Evolutionary conservation across 2,113 vertebrate species (phyloP).

Genomic region (Esox niger): DNA sequence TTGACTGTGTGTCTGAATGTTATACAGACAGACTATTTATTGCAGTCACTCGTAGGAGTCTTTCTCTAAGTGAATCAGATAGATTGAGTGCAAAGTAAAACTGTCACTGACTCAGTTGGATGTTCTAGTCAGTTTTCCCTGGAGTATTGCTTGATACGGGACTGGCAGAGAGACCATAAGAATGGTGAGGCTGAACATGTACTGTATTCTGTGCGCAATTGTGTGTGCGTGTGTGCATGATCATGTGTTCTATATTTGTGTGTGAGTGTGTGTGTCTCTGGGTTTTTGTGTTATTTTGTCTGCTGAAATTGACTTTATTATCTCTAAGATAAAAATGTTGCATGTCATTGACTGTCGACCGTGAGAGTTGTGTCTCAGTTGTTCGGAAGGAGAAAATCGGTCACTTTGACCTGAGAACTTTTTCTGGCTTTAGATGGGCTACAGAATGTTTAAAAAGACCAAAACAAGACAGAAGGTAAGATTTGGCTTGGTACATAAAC

Average conservation of each 20-base stretch:
- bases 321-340: background rate
- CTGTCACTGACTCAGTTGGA: constrained; percentile 9
- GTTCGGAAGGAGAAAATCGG: background rate
- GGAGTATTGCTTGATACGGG: constrained; percentile 18
- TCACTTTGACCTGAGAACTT: background rate
- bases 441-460: background rate
- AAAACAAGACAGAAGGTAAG: background rate
- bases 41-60: background rate
- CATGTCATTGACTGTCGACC: background rate
- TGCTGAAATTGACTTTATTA: background rate
- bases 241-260: background rate
- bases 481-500: too few relatives aligned
- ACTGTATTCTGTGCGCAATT: too few relatives aligned
- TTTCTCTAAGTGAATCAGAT: background rate
- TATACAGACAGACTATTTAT: background rate
- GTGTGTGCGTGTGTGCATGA: background rate
- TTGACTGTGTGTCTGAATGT: background rate
- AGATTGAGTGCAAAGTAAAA: background rate
- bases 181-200: constrained; percentile 1
- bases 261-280: too few relatives aligned
- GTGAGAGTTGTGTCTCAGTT: background rate
- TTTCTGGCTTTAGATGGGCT: background rate
- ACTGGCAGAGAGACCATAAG: constrained; percentile 46
- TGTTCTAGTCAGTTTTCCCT: constrained; percentile 10
- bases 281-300: background rate